phyloP scores from a whole-genome alignment of 2,797 vertebrate species.

The Sciaenops ocellatus region DNA sequence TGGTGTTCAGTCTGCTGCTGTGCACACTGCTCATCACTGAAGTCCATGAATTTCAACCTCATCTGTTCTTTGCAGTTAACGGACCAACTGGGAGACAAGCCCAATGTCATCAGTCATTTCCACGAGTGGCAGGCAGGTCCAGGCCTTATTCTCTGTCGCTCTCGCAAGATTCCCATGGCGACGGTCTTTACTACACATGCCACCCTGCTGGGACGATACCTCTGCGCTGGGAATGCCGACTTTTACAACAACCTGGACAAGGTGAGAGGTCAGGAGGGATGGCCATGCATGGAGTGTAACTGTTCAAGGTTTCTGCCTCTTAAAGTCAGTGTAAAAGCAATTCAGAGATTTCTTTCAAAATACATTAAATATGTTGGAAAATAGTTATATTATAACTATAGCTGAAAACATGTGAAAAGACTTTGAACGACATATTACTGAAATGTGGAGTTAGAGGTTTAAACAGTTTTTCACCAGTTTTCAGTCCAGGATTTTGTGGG shows the following conservation, averaged over 20 bases:
- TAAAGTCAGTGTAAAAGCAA: too few species aligned
- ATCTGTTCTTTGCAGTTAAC: slow-evolving; percentile 84
- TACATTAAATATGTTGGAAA: too few species aligned
- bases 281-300: not conserved
- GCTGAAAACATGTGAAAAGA: too few species aligned
- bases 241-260: slow-evolving; percentile 97
- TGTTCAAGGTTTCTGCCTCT: too few species aligned
- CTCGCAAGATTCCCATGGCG: slow-evolving; percentile 90
- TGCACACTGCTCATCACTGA: too few species aligned
- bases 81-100: slow-evolving; percentile 85
- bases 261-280: slow-evolving; percentile 73
- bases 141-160: slow-evolving; percentile 90
- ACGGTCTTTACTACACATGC: slow-evolving; percentile 97
- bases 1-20: not conserved
- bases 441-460: too few species aligned
- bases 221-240: slow-evolving; percentile 95
- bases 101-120: slow-evolving; percentile 91
- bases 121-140: slow-evolving; percentile 97
- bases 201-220: slow-evolving; percentile 94
- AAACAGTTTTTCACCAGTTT: too few species aligned
- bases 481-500: too few species aligned
- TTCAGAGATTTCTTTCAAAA: too few species aligned
- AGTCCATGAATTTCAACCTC: too few species aligned
- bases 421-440: too few species aligned
- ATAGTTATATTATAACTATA: too few species aligned